Evolutionary conservation across 2,113 vertebrate genomes (phyloP), one percentile per base, ranked within the genome.

Genomic region (Sinocyclocheilus rhinocerous): DNA sequence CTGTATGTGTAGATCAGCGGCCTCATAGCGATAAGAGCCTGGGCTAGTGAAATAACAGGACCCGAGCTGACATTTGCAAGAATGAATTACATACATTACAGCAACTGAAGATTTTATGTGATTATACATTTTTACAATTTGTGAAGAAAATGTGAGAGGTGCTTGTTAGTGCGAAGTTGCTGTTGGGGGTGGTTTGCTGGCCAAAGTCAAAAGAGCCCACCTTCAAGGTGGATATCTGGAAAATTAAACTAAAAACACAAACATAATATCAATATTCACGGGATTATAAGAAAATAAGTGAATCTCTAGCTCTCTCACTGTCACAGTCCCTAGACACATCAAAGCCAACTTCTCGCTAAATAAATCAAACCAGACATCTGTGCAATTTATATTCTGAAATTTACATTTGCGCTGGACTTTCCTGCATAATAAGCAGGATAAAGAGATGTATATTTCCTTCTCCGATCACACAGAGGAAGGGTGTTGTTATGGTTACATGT

Each of bases 401-500:
- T 29, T 22, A 20, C 15, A 81, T 67, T 29, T 45, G 78, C 18
- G 8, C 29, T 81, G 42, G 18, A 70, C 63, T 52, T 70, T 82
- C 18, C 11, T 33, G 63, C 24, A 52, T 52, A 33, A 82, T 82
- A 24, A 67, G 8, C 24, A 18, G 55, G 52, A 59, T 20, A 11
- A 52, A 29, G 0, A 24, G 20, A 61, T 39, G 22, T 42, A 73
- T 33, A 45, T 26, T 69, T 63, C 22, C 26, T 18, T 72, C 39
- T 52, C 61, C 18, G 65, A 50, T 67, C 29, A 16, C 29, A 78
- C 13, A 67, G n/a, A 36, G 29, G 52, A 84, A 26, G 29, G 39
- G 59, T 22, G 80, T 82, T 80, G 76, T 73, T 72, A 86, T 81
- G 63, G 84, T 73, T 72, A 73, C 77, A 69, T 86, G 84, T 18